A percentile compares a stretch with the other conserved stretches of the same genome.
phyloP scores from a whole-genome alignment of 2,113 vertebrate species.

The Amazona vittata region DNA sequence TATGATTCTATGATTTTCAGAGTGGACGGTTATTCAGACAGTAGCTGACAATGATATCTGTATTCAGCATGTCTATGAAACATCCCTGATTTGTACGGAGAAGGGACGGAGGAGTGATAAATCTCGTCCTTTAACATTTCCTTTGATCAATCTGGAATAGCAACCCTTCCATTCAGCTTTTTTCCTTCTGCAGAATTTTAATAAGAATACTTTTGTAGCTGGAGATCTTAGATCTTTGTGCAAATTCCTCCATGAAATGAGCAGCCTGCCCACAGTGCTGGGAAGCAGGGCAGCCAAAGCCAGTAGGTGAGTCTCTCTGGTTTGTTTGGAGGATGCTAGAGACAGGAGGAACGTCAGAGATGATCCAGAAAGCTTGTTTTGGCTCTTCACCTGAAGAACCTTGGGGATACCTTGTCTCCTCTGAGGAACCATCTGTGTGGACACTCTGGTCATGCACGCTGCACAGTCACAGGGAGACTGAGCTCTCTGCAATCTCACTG shows the following conservation, averaged over 20 bases:
- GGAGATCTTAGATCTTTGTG: neutral
- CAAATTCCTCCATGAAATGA: neutral
- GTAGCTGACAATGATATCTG: neutral
- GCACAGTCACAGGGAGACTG: fast-evolving
- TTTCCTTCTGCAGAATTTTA: neutral
- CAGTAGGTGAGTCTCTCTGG: neutral
- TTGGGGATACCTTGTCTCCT: neutral
- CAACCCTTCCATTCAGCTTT: neutral
- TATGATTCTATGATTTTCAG: neutral
- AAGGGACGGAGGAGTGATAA: neutral
- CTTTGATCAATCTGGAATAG: neutral
- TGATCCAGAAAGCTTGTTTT: neutral
- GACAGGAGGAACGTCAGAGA: neutral
- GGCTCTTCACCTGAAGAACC: neutral
- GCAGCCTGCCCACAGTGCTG: neutral
- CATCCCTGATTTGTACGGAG: neutral
- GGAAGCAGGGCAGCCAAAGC: neutral
- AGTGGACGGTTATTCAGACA: neutral
- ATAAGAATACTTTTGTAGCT: neutral
- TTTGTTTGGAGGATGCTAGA: neutral
- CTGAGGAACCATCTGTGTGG: neutral
- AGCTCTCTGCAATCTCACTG: neutral
- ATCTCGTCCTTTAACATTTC: neutral
- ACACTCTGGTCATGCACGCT: neutral
- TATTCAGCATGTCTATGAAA: neutral